Evolutionary conservation across 1,140 invertebrate genomes (phyloP).

Genomic region (Cotesia typhae): DNA sequence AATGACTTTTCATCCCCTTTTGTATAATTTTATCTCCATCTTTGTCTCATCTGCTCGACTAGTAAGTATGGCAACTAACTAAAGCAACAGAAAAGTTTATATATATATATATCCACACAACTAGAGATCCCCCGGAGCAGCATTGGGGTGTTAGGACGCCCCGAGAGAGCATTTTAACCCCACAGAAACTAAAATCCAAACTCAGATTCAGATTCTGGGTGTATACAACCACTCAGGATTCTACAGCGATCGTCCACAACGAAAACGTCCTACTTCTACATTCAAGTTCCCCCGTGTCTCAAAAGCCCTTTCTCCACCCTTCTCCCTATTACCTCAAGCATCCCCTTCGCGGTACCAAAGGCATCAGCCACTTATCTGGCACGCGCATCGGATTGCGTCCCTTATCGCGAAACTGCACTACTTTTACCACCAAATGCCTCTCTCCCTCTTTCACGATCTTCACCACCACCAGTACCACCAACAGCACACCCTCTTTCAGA

Average conservation of each 20-base stretch:
- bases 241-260: conserved; percentile 26
- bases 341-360: conserved; percentile 41
- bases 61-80: no score
- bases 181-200: background rate
- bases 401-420: conserved; percentile 64
- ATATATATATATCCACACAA: background rate
- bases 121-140: conserved; percentile 29
- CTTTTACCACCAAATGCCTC: conserved; percentile 55
- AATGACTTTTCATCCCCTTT: conserved; percentile 43
- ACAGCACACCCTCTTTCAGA: background rate
- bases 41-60: background rate
- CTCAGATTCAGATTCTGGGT: background rate
- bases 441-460: conserved; percentile 18
- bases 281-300: background rate
- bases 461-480: background rate
- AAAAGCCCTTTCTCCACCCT: background rate
- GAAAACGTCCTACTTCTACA: conserved; percentile 26
- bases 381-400: conserved; percentile 67
- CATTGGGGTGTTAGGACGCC: conserved; percentile 35
- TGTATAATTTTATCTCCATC: conserved; percentile 41
- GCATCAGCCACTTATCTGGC: conserved; percentile 66
- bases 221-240: conserved; percentile 28
- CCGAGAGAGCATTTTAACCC: conserved; percentile 39
- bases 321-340: conserved; percentile 23
- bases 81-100: no score